These are phyloP conservation scores for Drosophila robusta DNA, from an alignment of 2,888 invertebrate species.

Conservation along the genomic window DNA sequence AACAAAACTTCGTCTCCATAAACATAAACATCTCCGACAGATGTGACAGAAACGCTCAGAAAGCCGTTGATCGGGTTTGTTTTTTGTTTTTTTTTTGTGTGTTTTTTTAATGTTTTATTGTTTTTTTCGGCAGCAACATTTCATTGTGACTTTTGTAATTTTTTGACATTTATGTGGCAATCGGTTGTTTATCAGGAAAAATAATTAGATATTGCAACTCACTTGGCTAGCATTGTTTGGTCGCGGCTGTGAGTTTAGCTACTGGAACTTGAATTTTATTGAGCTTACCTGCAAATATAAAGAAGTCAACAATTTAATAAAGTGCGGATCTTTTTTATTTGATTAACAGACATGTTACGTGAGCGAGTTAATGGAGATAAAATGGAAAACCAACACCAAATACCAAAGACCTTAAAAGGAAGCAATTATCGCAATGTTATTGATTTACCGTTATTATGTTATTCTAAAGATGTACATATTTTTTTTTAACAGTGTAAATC, in stretches of 20 bases:
- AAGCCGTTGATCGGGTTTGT: constrained; percentile 46
- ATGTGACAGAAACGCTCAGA: constrained; percentile 52
- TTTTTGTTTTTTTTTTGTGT: constrained; percentile 9
- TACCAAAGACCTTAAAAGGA: constrained; percentile 1
- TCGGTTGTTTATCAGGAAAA: constrained; percentile 19
- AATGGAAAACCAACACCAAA: constrained; percentile 7
- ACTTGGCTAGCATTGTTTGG: constrained; percentile 53
- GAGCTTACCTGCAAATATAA: constrained; percentile 46
- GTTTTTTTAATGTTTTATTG: neutral
- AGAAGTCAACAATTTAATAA: constrained; percentile 18
- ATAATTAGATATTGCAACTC: constrained; percentile 39
- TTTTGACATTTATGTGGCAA: constrained; percentile 25
- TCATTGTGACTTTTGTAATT: constrained; percentile 10
- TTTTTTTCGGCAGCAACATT: constrained; percentile 8
- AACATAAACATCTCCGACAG: constrained; percentile 31
- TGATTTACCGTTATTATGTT: too few relatives aligned
- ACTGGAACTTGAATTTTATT: neutral
- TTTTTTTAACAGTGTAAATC: too few relatives aligned
- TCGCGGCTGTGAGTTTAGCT: constrained; percentile 1
- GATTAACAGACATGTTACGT: neutral
- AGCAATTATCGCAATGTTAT: neutral
- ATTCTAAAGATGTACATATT: too few relatives aligned
- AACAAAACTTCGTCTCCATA: constrained; percentile 19
- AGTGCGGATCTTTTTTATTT: neutral
- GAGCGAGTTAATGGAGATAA: neutral